phyloP scores from a whole-genome alignment of 2,113 vertebrate genomes.

The Solea solea region DNA sequence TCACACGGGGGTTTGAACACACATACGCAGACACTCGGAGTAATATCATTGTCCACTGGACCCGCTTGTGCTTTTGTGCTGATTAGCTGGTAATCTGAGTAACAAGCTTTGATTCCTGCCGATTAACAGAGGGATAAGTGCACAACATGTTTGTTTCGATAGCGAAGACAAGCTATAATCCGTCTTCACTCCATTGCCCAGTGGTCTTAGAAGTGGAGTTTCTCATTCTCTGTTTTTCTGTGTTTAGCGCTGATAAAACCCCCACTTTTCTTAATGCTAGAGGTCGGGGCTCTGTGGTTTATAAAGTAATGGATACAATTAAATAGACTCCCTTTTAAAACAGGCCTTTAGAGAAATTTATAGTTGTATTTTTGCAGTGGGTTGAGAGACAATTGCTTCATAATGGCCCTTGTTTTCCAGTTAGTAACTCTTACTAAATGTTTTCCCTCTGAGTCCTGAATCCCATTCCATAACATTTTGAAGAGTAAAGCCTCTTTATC shows the following conservation, averaged over 20 bases:
- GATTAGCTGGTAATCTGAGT: constrained; percentile 87
- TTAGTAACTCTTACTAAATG: constrained; percentile 12
- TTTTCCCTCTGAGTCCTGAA: constrained; percentile 2
- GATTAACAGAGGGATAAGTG: constrained; percentile 74
- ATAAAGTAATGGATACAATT: constrained; percentile 43
- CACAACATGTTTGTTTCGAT: constrained; percentile 67
- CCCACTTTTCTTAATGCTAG: constrained; percentile 20
- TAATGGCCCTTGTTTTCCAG: constrained; percentile 23
- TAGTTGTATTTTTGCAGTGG: constrained; percentile 6
- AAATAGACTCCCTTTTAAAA: constrained; percentile 25
- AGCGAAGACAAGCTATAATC: constrained; percentile 53
- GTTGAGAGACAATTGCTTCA: constrained; percentile 1
- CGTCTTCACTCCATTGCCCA: constrained; percentile 34
- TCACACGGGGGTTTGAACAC: constrained; percentile 75
- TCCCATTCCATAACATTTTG: constrained; percentile 25
- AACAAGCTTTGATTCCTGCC: constrained; percentile 81
- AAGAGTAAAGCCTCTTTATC: constrained; percentile 28
- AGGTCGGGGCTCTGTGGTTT: constrained; percentile 25
- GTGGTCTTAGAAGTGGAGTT: constrained; percentile 35
- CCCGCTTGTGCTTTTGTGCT: constrained; percentile 80
- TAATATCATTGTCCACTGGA: constrained; percentile 63
- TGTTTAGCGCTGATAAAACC: constrained; percentile 36
- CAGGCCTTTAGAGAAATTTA: constrained; percentile 17
- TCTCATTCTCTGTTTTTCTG: constrained; percentile 28
- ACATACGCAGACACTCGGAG: constrained; percentile 23